Evolutionary conservation across 2,113 vertebrate genomes (phyloP), one percentile per base, ranked within the genome.

Genomic region (Gila orcuttii): DNA sequence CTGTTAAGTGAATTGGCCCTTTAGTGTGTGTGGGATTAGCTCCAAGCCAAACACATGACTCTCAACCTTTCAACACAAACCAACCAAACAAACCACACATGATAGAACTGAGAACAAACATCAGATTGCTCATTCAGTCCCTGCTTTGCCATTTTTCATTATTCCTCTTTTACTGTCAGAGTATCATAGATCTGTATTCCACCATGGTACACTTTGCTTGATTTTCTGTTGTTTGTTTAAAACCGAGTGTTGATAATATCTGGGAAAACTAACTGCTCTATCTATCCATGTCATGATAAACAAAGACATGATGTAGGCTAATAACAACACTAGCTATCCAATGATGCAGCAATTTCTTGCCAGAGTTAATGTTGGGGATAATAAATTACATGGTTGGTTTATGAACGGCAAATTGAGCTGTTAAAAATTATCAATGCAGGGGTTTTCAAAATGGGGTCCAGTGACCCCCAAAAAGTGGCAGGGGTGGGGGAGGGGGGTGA

Each of bases 11-110:
- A 21, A 78, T 78, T 68, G 28, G 47, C 21, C 60, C 62, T 45
- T 73, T 47, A 47, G 42, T 82, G 92, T 93, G 94, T 93, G 91
- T 73, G 86, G 82, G 82, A 92, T 94, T 90, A 94, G 89, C 88
- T 91, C 84, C 87, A 90, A 93, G 89, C 87, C 84, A 90, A 93
- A 91, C 92, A 92, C 93, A 93, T 92, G 91, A 93, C 93, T 91
- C 88, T 75, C 57, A 77, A 76, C 57, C 81, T 91, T 91, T 92
- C 75, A 89, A 90, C 81, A 92, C 91, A 93, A 93, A 91, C 92
- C 91, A 85, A 88, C 82, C 92, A 92, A 91, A 93, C 89, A 92
- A 88, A 88, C 88, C 33, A 84, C 87, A 89, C 83, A 89, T 68
- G 85, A 92, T 91, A 93, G 86, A 89, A 89, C 89, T n/a, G n/a